Base-by-base conservation (phyloP, 1,140 invertebrate species). In the Amphibalanus amphitrite region DNA sequence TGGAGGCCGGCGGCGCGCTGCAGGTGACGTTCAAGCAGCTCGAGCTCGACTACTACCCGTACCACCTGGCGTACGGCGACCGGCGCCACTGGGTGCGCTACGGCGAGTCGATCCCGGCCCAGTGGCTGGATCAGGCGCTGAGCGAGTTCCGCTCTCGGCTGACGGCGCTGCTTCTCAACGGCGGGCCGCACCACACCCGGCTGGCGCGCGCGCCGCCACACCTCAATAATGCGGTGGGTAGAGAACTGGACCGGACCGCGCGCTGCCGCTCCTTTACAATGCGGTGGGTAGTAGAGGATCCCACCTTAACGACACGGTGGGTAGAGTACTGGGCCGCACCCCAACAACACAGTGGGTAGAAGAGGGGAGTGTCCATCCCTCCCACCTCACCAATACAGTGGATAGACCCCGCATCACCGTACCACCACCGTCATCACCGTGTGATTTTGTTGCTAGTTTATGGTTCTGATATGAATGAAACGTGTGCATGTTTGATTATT, bases 31-130 rank as follows among this genome's bases (percentile, higher is more conserved):
- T 99, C 28, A 84, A 78, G 33, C 82, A 89, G 78, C 89, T 98
- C 78, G 89, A 94, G 79, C 82, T 98, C 17, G 96, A 98, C 81
- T 92, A 94, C 78, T 99, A 98, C 83, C 96, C 96, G 0, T 98
- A 96, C 83, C 93, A 97, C 81, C 86, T 93, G 76, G 93, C 94
- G 72, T 86, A 88, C 78, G 87, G 88, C 17, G 90, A 90, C 79
- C 84, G 93, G 74, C 87, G 89, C 75, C 90, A 93, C 80, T 98
- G 94, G 95, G 85, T 89, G 68, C 78, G 86, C 59, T 86, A 85
- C 74, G 81, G 82, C 78, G 84, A 79, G 73, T 78, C 76, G 72
- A 86, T 88, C 1, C 88, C 90, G 77, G 84, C 84, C 67, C 86
- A 89, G 72, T 91, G 90, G 90, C 79, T 90, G 47, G 85, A 86